Percentiles rank a stretch among this genome's conserved stretches.
phyloP scores from a whole-genome alignment of 2,113 vertebrate species.

The Sylvilagus bachmani region DNA sequence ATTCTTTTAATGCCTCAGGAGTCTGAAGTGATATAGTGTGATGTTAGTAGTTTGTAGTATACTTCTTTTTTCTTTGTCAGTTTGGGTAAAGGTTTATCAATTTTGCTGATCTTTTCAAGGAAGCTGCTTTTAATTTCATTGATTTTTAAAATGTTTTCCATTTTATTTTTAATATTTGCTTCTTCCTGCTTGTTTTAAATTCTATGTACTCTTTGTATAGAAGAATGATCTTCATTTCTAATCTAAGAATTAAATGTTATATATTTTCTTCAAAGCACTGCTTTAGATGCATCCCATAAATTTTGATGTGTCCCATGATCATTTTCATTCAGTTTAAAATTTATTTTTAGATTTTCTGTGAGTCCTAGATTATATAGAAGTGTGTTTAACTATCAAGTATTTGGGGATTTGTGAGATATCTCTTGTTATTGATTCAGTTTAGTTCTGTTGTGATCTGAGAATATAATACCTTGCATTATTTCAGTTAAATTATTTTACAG shows the following conservation, averaged over 20 bases:
- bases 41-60: constrained; percentile 8
- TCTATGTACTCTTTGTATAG: neutral
- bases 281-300: neutral
- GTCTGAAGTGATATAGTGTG: neutral
- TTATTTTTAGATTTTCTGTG: neutral
- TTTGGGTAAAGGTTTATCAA: neutral
- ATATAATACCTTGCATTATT: constrained; percentile 4
- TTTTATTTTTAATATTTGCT: constrained; percentile 25
- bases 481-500: neutral
- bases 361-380: constrained; percentile 6
- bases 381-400: constrained; percentile 1
- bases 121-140: neutral
- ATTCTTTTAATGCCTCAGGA: neutral
- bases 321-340: constrained; percentile 15
- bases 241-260: neutral
- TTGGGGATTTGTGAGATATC: neutral
- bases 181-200: neutral
- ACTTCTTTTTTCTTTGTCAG: neutral
- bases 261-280: neutral
- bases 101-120: neutral
- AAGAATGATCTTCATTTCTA: constrained; percentile 13
- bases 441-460: constrained; percentile 31
- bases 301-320: neutral
- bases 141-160: neutral
- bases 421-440: neutral